Base-by-base conservation (phyloP, 1,140 invertebrate species). In the Psilanteris sp. region DNA sequence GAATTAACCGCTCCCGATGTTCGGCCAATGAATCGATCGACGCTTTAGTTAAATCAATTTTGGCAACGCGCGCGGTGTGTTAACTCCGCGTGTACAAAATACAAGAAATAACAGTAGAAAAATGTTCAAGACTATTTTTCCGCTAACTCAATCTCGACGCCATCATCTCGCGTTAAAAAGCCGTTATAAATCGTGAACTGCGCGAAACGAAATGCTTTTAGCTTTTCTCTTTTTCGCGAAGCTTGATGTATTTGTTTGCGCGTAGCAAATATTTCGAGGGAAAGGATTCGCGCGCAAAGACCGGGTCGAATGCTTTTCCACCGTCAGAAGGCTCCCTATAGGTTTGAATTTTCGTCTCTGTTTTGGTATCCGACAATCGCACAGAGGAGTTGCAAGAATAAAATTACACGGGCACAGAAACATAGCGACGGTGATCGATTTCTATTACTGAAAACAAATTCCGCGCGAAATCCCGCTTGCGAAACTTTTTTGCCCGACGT, bases 221-320 rank as follows among this genome's bases (percentile, higher is more conserved):
- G 37, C 37, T 20, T 20, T 13, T 48, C 37, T 31, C 54, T 41
- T 32, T 31, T 36, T 68, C 24, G 22, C 29, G 13, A 6, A 13
- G 15, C 44, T 59, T 50, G 67, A 64, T 48, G 68, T 64, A 64
- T 72, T 64, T 64, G 70, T 59, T 73, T 73, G 59, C 43, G 34
- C 31, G 1, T 31, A 26, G 52, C 52, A 66, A 59, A 73, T 73
- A 43, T 73, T 66, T 37, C 14, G 6, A 24, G 20, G 27, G 11
- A 32, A 50, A 57, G 41, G 10, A 10, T n/a, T n/a, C n/a, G n/a
- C n/a, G 18, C 20, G 16, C 8, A 18, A 7, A 4, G 10, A 39
- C 9, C 22, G 32, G 27, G 43, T 46, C 48, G 44, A 22, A 6
- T 32, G 39, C 26, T 26, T 54, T 61, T 72, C 37, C 31, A 32